Evolutionary conservation across 2,888 invertebrate species (phyloP), one percentile per base, ranked within the genome.

Genomic region (Silvanus unidentatus): DNA sequence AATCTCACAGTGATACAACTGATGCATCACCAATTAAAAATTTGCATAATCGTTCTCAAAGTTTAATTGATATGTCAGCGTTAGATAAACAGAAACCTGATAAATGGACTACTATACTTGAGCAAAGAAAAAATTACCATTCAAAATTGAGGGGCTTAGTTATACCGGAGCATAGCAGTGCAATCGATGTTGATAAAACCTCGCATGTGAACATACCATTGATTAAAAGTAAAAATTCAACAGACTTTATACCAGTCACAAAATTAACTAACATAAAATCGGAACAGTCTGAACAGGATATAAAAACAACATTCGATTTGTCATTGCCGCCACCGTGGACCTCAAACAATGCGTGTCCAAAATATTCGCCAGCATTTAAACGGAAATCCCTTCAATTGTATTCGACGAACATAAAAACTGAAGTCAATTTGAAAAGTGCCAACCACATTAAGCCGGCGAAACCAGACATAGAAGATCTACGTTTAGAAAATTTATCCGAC

Each of bases 101-200:
- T 48, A 73, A 85, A 49, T 76, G 88, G 61, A 85, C 82, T 59
- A 82, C 84, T 56, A 72, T 91, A 54, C 79, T 88, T 57, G 91
- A 91, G 69, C 88, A 90, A 66, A 77, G 91, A 44, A 81, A 85
- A 54, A 85, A 84, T 63, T 86, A 86, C 13, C 81, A 90, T 71
- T 88, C 89, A 2, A 92, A 91, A 70, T 71, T 93, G 47, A 79
- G 90, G 62, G 92, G 91, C n/a, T 73, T 93, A 58, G 87, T 90
- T 27, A 93, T 93, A 64, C 92, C 92, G 2, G 91, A 92, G 60
- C 77, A 78, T 48, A 75, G 78, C 10, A 70, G 76, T 15, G 74
- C 79, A 53, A 54, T 42, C 34, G 58, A 59, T 37, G 28, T 48
- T 16, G 63, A 63, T 32, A 40, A 82, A 35, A 78, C 82, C 41